phyloP scores from a whole-genome alignment of 2,888 invertebrate genomes.

The Heteropelma amictum region DNA sequence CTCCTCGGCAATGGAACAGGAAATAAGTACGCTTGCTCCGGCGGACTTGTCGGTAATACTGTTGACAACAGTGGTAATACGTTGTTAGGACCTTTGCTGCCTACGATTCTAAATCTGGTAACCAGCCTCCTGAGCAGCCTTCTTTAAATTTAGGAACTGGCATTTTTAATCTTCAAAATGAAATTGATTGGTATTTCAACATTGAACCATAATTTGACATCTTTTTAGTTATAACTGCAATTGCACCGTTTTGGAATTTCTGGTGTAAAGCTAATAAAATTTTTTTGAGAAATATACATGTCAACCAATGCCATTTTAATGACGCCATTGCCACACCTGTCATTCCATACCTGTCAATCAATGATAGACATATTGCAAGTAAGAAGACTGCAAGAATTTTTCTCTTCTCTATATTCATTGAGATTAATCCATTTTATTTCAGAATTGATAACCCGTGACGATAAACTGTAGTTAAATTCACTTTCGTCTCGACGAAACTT shows the following conservation, averaged over 20 bases:
- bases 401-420: too few species aligned
- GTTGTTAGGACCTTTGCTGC: background rate
- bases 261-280: too few species aligned
- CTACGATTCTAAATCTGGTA: background rate
- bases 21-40: background rate
- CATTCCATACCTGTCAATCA: background rate
- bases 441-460: background rate
- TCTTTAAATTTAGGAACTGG: background rate
- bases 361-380: background rate
- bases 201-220: too few species aligned
- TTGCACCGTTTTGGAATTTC: too few species aligned
- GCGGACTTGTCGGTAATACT: conserved; percentile 1
- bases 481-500: background rate
- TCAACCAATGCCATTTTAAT: too few species aligned
- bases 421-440: too few species aligned
- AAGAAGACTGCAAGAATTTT: too few species aligned
- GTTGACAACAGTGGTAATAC: background rate
- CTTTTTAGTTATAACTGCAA: too few species aligned
- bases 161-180: too few species aligned
- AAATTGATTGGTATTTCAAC: too few species aligned
- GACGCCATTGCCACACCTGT: background rate
- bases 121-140: background rate
- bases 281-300: too few species aligned
- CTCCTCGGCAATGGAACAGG: conserved; percentile 9
- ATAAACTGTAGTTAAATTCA: too few species aligned